Evolutionary conservation across 2,113 vertebrate species (phyloP).

Genomic region (Cyrtonyx montezumae): DNA sequence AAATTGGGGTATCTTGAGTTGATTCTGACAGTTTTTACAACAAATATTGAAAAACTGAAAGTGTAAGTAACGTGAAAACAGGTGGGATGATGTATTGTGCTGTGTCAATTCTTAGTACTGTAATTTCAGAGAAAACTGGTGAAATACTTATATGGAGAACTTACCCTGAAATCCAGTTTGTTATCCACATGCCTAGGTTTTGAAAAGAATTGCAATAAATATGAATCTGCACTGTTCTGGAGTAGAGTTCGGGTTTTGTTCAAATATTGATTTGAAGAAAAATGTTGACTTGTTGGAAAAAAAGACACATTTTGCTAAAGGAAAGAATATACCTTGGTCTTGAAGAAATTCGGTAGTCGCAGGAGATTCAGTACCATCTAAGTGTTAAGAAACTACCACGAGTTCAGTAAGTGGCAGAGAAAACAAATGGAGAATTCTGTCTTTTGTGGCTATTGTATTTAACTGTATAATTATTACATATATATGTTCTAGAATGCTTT

Average conservation of each 20-base stretch:
- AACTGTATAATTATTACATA: not conserved
- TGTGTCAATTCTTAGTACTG: not conserved
- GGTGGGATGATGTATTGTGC: not conserved
- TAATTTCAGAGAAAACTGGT: not conserved
- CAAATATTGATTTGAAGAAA: not conserved
- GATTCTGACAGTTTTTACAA: not conserved
- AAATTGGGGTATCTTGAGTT: not conserved
- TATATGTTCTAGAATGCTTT: not conserved
- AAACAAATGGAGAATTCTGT: not conserved
- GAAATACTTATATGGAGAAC: not conserved
- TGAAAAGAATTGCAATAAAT: not conserved
- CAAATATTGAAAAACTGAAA: not conserved
- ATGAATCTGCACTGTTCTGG: not conserved
- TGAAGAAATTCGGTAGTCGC: not conserved
- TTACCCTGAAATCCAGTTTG: not conserved
- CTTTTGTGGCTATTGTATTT: not conserved
- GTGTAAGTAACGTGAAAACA: not conserved
- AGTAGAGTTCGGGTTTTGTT: not conserved
- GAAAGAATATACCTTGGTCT: not conserved
- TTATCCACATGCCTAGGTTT: not conserved
- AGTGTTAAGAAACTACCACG: not conserved
- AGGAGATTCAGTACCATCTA: not conserved
- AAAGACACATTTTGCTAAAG: not conserved
- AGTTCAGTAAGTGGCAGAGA: not conserved
- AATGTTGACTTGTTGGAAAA: not conserved